Evolutionary conservation across 2,797 vertebrate species (phyloP).

Genomic region (Eleutherodactylus coqui): DNA sequence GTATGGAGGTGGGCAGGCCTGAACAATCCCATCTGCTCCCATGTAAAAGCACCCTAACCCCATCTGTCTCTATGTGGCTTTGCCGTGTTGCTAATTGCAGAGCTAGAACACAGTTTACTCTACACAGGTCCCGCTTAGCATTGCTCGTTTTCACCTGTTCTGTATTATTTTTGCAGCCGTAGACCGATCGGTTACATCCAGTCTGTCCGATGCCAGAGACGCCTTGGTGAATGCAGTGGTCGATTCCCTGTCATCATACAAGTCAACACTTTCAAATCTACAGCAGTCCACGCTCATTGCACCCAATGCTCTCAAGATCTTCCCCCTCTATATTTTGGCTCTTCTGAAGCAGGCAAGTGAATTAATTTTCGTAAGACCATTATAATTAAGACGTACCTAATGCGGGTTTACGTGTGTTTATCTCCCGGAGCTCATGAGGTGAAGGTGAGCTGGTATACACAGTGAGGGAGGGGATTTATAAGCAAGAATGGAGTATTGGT

Average conservation of each 20-base stretch:
- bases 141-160: not conserved
- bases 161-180: slow-evolving; percentile 78
- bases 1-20: too few relatives aligned
- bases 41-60: too few relatives aligned
- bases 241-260: slow-evolving; percentile 86
- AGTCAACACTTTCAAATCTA: slow-evolving; percentile 83
- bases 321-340: slow-evolving; percentile 90
- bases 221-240: slow-evolving; percentile 93
- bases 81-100: too few relatives aligned
- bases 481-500: too few relatives aligned
- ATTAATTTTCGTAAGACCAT: not conserved
- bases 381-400: too few relatives aligned
- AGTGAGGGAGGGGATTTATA: too few relatives aligned
- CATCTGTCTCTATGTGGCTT: too few relatives aligned
- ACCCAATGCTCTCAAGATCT: slow-evolving; percentile 86
- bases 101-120: not conserved
- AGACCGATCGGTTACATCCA: slow-evolving; percentile 91
- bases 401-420: too few relatives aligned
- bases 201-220: slow-evolving; percentile 92
- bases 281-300: slow-evolving; percentile 86
- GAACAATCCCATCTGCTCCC: too few relatives aligned
- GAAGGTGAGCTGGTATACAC: too few relatives aligned
- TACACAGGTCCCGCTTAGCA: not conserved
- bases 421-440: too few relatives aligned
- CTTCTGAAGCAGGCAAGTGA: slow-evolving; percentile 92